Evolutionary conservation across 2,888 invertebrate species (phyloP), one percentile per base, ranked within the genome.

Genomic region (Mimas tiliae): DNA sequence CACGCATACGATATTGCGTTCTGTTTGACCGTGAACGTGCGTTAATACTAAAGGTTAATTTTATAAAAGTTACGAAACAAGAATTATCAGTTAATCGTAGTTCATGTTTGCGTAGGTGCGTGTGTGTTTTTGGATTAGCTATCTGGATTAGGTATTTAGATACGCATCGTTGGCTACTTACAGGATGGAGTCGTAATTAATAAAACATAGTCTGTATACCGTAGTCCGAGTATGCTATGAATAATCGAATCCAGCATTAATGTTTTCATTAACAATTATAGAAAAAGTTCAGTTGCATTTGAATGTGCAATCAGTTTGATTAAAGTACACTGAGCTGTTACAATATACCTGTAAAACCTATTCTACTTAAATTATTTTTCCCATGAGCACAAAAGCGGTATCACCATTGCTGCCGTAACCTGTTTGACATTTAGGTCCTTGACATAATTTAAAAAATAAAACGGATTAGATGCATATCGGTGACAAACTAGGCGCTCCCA

Each of bases 291-390:
- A 64, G 27, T 33, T 34, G 51, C 42, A 51, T 34, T 51, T 52
- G 38, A 64, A 64, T 42, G 19, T 42, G 58, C 19, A 51, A 51
- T 21, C 63, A 51, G 12, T 19, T 48, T 55, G 27, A 1, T 27
- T 27, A 27, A 11, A 42, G 38, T 42, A 11, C 19, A 19, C 38
- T 42, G 16, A 11, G 16, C 12, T n/a, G 0, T 27, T 53, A 34
- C 55, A 55, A 55, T 55, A 55, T 38, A 55, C 8, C 8, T n/a
- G 33, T n/a, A 55, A n/a, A 55, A 42, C 12, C 53, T 53, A 65
- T 47, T 80, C 80, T 84, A 84, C 85, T 88, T 84, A 77, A 87
- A 88, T 87, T 87, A 82, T 83, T 84, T 27, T 85, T 88, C 88
- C 87, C 89, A 89, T 87, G 86, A 48, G 62, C 67, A 72, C 69